These are phyloP conservation scores for Lapara coniferarum DNA, from an alignment of 2,888 invertebrate species.

Conservation along the genomic window DNA sequence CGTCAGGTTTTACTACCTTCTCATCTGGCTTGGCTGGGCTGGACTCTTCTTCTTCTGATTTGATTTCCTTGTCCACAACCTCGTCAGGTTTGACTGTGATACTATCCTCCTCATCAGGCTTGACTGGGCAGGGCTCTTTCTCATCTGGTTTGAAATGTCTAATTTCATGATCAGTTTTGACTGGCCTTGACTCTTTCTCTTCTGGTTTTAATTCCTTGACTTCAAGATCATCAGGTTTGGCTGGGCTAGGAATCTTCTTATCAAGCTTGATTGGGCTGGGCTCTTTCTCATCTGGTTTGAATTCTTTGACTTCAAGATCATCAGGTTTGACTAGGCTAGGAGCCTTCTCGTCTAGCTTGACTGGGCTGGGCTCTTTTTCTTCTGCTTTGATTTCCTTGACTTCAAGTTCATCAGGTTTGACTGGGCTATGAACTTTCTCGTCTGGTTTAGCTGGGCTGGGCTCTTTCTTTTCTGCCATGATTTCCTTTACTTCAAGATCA, in stretches of 20 bases:
- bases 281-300: slow-evolving; percentile 13
- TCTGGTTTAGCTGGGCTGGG: slow-evolving; percentile 30
- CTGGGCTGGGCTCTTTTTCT: slow-evolving; percentile 33
- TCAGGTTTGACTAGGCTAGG: slow-evolving; percentile 4
- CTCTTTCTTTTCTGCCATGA: slow-evolving; percentile 14
- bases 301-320: too few species aligned
- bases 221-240: slow-evolving; percentile 20
- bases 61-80: slow-evolving; percentile 27
- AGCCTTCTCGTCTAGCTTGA: slow-evolving; percentile 13
- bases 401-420: slow-evolving; percentile 22
- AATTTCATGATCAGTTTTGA: slow-evolving; percentile 2
- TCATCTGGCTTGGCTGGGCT: slow-evolving; percentile 24
- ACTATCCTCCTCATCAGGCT: slow-evolving; percentile 1
- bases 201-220: slow-evolving; percentile 28
- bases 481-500: too few species aligned
- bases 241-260: background rate
- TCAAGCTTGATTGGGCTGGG: background rate
- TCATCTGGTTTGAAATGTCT: slow-evolving; percentile 18
- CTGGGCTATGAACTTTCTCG: slow-evolving; percentile 54
- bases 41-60: slow-evolving; percentile 27
- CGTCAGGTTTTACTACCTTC: slow-evolving; percentile 24
- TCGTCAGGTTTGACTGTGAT: slow-evolving; percentile 24
- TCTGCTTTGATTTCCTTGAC: slow-evolving; percentile 16
- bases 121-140: slow-evolving; percentile 7
- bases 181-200: background rate